Evolutionary conservation across 1,140 invertebrate species (phyloP).

Genomic region (Macrosteles quadrilineatus): DNA sequence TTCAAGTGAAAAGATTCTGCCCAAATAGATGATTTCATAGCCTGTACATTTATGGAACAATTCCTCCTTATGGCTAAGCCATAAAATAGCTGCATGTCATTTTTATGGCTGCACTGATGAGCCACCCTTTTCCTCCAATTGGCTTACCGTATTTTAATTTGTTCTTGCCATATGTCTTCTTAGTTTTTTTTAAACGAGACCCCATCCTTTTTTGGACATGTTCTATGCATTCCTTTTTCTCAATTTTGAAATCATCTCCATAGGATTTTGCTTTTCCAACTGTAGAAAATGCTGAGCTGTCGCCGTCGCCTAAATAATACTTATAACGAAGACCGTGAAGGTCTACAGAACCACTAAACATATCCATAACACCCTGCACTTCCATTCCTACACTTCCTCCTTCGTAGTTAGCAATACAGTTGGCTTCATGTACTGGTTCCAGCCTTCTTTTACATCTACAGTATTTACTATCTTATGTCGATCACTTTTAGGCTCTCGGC

Average conservation of each 20-base stretch:
- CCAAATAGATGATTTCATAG: conserved; percentile 34
- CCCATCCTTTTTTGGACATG: too few relatives aligned
- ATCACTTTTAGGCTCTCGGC: conserved; percentile 27
- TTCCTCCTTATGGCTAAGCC: too few relatives aligned
- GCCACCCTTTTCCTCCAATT: background rate
- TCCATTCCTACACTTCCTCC: background rate
- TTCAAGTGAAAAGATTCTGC: conserved; percentile 31
- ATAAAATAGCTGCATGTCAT: too few relatives aligned
- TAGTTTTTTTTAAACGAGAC: too few relatives aligned
- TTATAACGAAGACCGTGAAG: background rate
- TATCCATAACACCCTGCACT: background rate
- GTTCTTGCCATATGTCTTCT: too few relatives aligned
- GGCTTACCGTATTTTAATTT: background rate
- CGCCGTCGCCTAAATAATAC: conserved; percentile 10
- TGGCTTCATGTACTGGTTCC: background rate
- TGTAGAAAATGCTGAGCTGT: background rate
- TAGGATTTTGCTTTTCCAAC: background rate
- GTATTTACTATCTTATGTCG: conserved; percentile 28
- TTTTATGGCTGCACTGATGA: background rate
- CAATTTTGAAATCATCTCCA: too few relatives aligned
- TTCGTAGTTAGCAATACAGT: background rate
- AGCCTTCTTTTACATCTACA: background rate
- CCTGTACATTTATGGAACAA: too few relatives aligned
- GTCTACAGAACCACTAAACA: background rate
- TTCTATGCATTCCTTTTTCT: too few relatives aligned